Conservation (phyloP, 1,140 invertebrate genomes). For the Drosophila burlai region DNA sequence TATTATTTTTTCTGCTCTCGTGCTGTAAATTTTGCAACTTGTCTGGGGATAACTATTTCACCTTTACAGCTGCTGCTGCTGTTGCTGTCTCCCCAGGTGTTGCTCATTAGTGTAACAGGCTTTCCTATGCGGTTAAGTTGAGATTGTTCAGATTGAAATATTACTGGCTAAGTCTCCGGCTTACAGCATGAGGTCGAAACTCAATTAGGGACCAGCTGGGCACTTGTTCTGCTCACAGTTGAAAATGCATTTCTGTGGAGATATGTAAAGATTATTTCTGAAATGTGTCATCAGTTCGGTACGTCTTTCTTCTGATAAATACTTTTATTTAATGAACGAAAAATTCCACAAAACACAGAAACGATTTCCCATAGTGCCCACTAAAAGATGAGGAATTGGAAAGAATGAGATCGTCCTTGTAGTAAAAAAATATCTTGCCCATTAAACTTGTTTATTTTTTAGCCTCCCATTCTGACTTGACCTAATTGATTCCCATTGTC, state of each 20-base stretch:
- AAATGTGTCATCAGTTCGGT: background rate
- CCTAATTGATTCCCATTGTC: slow-evolving; percentile 39
- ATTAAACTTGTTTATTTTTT: slow-evolving; percentile 28
- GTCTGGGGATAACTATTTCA: slow-evolving; percentile 42
- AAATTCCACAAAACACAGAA: background rate
- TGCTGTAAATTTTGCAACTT: slow-evolving; percentile 65
- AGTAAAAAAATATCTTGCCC: slow-evolving; percentile 14
- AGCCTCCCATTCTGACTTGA: background rate
- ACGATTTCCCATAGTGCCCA: background rate
- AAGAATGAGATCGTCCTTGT: background rate
- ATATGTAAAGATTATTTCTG: background rate
- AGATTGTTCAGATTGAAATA: slow-evolving; percentile 48
- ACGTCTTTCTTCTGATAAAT: background rate
- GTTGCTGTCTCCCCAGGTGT: slow-evolving; percentile 54
- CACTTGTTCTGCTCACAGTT: background rate
- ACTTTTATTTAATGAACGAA: background rate
- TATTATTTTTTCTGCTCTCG: slow-evolving; percentile 3
- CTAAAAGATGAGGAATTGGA: background rate
- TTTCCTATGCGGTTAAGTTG: slow-evolving; percentile 38
- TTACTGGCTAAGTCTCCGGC: slow-evolving; percentile 31
- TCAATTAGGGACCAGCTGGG: slow-evolving; percentile 26
- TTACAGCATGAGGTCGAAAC: slow-evolving; percentile 32
- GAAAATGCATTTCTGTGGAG: background rate
- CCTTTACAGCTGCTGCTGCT: slow-evolving; percentile 36
- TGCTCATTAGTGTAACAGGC: slow-evolving; percentile 66